A percentile compares a stretch with the other conserved stretches of the same genome.
Evolutionary conservation across 2,797 vertebrate species (phyloP).

Genomic region (Clamator glandarius): DNA sequence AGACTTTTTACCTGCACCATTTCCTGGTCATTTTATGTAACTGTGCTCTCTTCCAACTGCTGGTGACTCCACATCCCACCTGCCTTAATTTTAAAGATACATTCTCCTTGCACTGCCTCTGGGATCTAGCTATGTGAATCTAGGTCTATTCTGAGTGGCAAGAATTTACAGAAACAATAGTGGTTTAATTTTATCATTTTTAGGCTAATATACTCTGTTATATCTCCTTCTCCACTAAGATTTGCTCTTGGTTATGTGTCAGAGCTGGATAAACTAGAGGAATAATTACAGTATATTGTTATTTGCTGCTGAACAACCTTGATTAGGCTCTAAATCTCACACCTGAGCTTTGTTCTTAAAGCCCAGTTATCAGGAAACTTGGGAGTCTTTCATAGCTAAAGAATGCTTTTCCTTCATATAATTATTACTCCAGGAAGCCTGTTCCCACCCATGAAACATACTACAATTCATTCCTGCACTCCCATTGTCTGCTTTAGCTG

Average conservation of each 20-base stretch:
- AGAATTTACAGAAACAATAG: neutral
- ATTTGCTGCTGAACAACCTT: neutral
- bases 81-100: neutral
- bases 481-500: neutral
- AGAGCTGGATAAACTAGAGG: neutral
- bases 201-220: neutral
- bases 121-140: neutral
- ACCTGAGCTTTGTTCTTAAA: neutral
- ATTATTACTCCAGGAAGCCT: neutral
- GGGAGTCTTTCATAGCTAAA: neutral
- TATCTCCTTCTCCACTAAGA: neutral
- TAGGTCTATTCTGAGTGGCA: neutral
- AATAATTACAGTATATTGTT: neutral
- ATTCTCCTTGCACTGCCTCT: neutral
- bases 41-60: neutral
- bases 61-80: neutral
- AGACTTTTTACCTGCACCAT: neutral
- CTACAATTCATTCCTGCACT: neutral
- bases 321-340: neutral
- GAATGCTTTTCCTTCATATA: neutral
- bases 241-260: neutral
- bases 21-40: neutral
- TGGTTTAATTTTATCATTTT: neutral
- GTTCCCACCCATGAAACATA: neutral
- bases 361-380: neutral